Conservation (phyloP, 2,113 vertebrate species). For the Sapayoa aenigma region DNA sequence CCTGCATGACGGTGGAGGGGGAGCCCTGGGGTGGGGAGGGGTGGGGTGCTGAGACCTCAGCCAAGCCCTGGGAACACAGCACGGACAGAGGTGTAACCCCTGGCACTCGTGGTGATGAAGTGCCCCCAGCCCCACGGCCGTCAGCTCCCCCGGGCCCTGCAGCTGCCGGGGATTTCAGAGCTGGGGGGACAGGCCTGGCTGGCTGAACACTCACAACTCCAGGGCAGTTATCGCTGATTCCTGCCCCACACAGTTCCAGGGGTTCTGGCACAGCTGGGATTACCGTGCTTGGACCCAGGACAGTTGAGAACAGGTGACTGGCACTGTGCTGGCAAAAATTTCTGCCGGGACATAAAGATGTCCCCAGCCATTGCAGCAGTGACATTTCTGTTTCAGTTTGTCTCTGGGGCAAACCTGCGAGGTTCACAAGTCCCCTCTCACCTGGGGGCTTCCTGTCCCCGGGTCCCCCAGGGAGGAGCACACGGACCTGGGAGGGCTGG, state of each 20-base stretch:
- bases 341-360: background rate
- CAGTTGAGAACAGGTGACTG: background rate
- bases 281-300: background rate
- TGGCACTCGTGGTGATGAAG: background rate
- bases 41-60: background rate
- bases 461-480: rapidly evolving
- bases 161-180: rapidly evolving
- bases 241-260: background rate
- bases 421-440: background rate
- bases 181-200: background rate
- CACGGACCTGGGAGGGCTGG: background rate
- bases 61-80: rapidly evolving
- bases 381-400: background rate
- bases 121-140: rapidly evolving
- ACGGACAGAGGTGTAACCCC: rapidly evolving
- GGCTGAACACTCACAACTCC: background rate
- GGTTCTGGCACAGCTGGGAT: rapidly evolving
- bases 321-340: background rate
- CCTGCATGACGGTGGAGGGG: background rate
- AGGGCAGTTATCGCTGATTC: background rate
- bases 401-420: background rate
- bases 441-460: rapidly evolving
- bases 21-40: background rate
- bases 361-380: background rate
- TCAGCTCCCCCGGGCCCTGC: rapidly evolving